These are phyloP conservation scores for Buteo buteo DNA, from an alignment of 2,113 vertebrate species.

Conservation along the genomic window DNA sequence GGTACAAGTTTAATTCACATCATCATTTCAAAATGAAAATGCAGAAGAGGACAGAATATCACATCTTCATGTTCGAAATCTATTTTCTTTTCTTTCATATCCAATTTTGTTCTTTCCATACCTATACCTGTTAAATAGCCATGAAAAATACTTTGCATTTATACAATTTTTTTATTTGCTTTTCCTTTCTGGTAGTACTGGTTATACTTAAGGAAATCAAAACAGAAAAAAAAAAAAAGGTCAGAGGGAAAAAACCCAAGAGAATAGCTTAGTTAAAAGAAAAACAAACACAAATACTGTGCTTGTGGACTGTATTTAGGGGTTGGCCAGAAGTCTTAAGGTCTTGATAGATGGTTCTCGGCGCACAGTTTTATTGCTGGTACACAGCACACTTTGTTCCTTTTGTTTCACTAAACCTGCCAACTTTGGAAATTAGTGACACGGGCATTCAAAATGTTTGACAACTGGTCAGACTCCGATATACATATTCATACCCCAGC, in stretches of 20 bases:
- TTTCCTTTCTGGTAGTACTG: not conserved
- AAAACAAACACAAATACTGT: not conserved
- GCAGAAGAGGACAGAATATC: not conserved
- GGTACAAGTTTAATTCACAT: conserved; percentile 37
- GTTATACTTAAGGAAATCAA: not conserved
- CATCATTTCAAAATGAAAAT: not conserved
- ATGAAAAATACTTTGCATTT: not conserved
- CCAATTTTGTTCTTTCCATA: not conserved
- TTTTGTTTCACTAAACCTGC: conserved; percentile 47
- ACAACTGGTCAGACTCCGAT: conserved; percentile 29
- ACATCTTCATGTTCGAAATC: not conserved
- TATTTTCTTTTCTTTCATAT: not conserved
- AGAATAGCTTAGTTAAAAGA: not conserved
- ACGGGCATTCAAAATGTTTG: conserved; percentile 21
- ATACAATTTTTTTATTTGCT: not conserved
- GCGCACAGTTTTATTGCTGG: not conserved
- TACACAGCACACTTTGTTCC: conserved; percentile 30
- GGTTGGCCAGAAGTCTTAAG: not conserved
- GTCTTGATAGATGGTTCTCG: not conserved
- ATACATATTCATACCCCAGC: conserved; percentile 3
- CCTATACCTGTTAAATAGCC: not conserved
- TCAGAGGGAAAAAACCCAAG: not conserved
- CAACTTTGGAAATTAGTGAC: conserved; percentile 51
- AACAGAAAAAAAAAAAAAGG: not conserved
- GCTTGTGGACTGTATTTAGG: not conserved